phyloP scores from a whole-genome alignment of 2,113 vertebrate species.

The Elephas maximus region DNA sequence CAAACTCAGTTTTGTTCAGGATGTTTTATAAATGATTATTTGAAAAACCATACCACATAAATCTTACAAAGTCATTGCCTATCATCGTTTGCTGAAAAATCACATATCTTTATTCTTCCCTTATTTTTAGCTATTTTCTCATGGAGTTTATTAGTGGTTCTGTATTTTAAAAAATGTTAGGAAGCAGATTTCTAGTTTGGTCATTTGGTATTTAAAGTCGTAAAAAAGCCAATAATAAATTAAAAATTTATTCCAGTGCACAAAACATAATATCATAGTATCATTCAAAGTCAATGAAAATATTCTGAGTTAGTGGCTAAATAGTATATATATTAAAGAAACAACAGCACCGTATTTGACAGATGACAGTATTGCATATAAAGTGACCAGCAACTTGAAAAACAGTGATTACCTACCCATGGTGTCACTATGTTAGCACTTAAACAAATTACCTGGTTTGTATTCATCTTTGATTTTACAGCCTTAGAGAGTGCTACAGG shows the following conservation, averaged over 20 bases:
- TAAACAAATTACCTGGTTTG: not conserved
- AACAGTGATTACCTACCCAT: not conserved
- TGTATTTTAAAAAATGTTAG: constrained; percentile 3
- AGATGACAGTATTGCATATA: not conserved
- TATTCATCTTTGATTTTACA: not conserved
- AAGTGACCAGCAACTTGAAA: not conserved
- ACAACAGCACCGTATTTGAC: not conserved
- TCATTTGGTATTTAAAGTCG: constrained; percentile 23
- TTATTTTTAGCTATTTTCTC: constrained; percentile 50
- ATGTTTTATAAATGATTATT: not conserved
- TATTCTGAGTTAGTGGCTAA: constrained; percentile 23
- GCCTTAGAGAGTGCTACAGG: not conserved
- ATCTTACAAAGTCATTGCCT: not conserved
- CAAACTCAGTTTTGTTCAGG: constrained; percentile 16
- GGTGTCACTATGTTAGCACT: not conserved
- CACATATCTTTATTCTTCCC: not conserved
- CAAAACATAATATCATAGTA: not conserved
- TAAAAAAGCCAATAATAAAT: not conserved
- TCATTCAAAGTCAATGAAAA: not conserved
- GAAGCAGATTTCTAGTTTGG: constrained; percentile 21
- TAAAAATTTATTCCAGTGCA: constrained; percentile 10
- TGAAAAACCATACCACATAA: not conserved
- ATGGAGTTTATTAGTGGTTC: not conserved
- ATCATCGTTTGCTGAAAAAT: constrained; percentile 40
- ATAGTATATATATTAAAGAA: not conserved